Conservation (phyloP, 1,140 invertebrate genomes). For the Geopemphigus sp. region DNA sequence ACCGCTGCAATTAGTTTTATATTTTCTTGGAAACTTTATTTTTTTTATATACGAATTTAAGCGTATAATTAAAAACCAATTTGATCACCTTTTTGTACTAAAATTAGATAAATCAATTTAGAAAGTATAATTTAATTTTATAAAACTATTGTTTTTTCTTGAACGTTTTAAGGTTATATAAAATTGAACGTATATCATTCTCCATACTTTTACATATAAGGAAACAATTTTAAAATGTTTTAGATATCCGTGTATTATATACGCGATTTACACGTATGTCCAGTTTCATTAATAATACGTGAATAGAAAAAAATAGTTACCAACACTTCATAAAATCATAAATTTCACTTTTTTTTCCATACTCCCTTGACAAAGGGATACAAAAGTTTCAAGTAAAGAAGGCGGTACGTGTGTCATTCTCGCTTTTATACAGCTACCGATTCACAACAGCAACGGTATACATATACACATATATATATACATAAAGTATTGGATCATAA, state of each 20-base stretch:
- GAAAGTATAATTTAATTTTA: too few relatives aligned
- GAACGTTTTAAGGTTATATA: not conserved
- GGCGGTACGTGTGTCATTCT: conserved; percentile 28
- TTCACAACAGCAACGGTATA: not conserved
- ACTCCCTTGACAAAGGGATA: conserved; percentile 37
- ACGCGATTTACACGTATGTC: not conserved
- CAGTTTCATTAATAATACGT: conserved; percentile 18
- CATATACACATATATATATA: too few relatives aligned
- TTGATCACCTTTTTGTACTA: too few relatives aligned
- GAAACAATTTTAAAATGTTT: not conserved
- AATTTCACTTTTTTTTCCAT: conserved; percentile 32
- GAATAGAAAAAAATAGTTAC: conserved; percentile 1
- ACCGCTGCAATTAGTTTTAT: too few relatives aligned
- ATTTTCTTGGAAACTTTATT: too few relatives aligned
- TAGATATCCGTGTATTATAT: not conserved
- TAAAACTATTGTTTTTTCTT: too few relatives aligned
- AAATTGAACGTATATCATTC: not conserved
- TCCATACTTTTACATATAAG: not conserved
- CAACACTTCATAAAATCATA: not conserved
- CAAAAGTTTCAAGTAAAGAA: conserved; percentile 27
- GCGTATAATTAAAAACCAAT: too few relatives aligned
- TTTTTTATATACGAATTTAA: too few relatives aligned
- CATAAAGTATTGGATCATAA: conserved; percentile 7
- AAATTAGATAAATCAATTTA: too few relatives aligned
- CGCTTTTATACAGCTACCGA: not conserved